phyloP scores from a whole-genome alignment of 2,888 invertebrate species.

The Carterocephalus palaemon region DNA sequence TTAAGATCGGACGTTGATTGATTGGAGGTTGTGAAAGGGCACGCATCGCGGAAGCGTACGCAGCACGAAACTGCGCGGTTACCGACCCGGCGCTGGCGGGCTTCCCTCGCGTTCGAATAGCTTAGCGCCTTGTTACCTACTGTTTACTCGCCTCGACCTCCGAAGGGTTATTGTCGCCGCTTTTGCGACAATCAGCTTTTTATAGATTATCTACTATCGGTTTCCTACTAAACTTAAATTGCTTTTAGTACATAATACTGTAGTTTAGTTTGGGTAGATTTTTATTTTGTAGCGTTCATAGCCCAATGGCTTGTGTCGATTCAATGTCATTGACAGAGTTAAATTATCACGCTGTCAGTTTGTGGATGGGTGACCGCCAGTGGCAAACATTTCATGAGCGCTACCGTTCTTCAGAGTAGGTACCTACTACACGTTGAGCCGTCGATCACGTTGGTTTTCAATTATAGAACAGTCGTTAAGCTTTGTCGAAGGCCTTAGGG shows the following conservation, averaged over 20 bases:
- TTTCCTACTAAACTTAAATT: slow-evolving; percentile 19
- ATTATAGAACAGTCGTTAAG: too few relatives aligned
- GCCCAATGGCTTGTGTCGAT: too few relatives aligned
- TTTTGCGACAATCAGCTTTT: slow-evolving; percentile 28
- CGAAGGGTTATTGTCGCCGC: slow-evolving; percentile 35
- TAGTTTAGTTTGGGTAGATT: too few relatives aligned
- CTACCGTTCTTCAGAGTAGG: too few relatives aligned
- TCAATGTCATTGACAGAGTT: too few relatives aligned
- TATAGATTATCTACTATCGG: slow-evolving; percentile 22
- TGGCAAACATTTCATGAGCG: too few relatives aligned
- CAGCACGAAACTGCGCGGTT: slow-evolving; percentile 47
- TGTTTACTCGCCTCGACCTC: slow-evolving; percentile 40
- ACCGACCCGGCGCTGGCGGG: slow-evolving; percentile 34
- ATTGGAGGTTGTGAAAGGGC: slow-evolving; percentile 57
- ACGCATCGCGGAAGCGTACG: slow-evolving; percentile 66
- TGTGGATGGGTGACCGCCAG: too few relatives aligned
- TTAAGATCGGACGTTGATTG: slow-evolving; percentile 71
- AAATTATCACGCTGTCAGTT: too few relatives aligned
- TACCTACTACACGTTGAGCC: too few relatives aligned
- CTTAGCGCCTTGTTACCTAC: slow-evolving; percentile 48
- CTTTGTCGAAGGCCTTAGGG: too few relatives aligned
- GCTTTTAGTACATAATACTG: slow-evolving; percentile 7
- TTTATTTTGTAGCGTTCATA: too few relatives aligned
- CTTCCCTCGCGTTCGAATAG: slow-evolving; percentile 42
- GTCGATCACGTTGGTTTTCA: too few relatives aligned